Evolutionary conservation across 2,113 vertebrate species (phyloP), one percentile per base, ranked within the genome.

Genomic region (Antidorcas marsupialis): DNA sequence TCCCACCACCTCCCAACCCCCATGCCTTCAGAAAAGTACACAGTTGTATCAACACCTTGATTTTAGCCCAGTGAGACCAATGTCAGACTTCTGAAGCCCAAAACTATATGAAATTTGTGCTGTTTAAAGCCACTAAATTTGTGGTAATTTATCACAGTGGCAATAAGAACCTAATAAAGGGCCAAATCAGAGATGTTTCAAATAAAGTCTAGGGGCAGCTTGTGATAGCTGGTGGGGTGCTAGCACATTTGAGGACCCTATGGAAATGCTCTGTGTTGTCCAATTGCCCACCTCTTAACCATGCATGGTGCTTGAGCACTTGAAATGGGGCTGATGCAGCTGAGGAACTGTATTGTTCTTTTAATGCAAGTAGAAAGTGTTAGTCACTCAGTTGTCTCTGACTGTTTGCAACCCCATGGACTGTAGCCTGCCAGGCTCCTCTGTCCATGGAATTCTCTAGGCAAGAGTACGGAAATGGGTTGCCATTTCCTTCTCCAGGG

Each of bases 161-260:
- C 43, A 6, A 7, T 6, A 19, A 84, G 90, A 91, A 64, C 43
- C 52, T 12, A 8, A 53, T 7, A 5, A 23, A 60, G 43, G 67
- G 90, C 74, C 36, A 8, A 55, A 27, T 28, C 2, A 6, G 76
- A 74, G 83, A 39, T 30, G 27, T 23, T 21, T 39, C 28, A 2
- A 67, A 45, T 36, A 2, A 6, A 6, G 13, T 30, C 27, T 12
- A 3, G 64, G 55, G 74, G 13, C 27, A 23, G 86, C 33, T 14
- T 4, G 7, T 13, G 64, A 16, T 4, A 3, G 11, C 0, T 1
- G 21, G 14, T 1, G 0, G 39, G 67, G 21, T 9, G 8, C 25
- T 10, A 5, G 30, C 36, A 5, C 0, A 43, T 23, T 13, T 2
- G 13, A 23, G 39, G 33, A 50, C 59, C 67, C 27, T 4, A 21